phyloP scores from a whole-genome alignment of 2,797 vertebrate genomes.

The Myoxocephalus aenaeus region DNA sequence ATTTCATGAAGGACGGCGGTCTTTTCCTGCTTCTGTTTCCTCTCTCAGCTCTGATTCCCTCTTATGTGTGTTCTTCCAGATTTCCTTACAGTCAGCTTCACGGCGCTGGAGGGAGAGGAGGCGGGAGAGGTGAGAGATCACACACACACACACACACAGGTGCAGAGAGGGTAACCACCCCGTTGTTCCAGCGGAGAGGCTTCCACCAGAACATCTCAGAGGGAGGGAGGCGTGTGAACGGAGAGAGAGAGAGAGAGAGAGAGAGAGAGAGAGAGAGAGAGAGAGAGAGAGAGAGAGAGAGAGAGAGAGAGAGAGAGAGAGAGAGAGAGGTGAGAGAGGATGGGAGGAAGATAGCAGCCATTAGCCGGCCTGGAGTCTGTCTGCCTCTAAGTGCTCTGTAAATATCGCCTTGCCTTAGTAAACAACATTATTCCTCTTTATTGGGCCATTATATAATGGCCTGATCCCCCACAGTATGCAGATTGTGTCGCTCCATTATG shows the following conservation, averaged over 20 bases:
- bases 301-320: neutral
- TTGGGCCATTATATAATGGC: slow-evolving; percentile 40
- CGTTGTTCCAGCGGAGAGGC: neutral
- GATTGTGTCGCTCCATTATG: slow-evolving; percentile 52
- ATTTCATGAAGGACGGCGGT: neutral
- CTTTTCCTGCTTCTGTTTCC: too few relatives aligned
- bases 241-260: neutral
- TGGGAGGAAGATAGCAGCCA: neutral
- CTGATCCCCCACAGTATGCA: slow-evolving; percentile 45
- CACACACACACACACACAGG: slow-evolving; percentile 6
- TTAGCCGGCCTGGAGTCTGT: slow-evolving; percentile 33
- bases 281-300: neutral
- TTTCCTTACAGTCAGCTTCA: slow-evolving; percentile 51
- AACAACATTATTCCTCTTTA: slow-evolving; percentile 59
- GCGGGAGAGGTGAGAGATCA: slow-evolving; percentile 44
- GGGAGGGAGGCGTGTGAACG: slow-evolving; percentile 8
- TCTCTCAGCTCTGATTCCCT: slow-evolving; percentile 3
- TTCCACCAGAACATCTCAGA: slow-evolving; percentile 10
- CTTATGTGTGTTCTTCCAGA: slow-evolving; percentile 39
- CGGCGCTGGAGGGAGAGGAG: slow-evolving; percentile 49
- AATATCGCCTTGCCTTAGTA: slow-evolving; percentile 43
- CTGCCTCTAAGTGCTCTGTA: slow-evolving; percentile 57
- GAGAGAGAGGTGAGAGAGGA: neutral
- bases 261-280: neutral
- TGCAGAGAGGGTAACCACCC: slow-evolving; percentile 12